Base-by-base conservation (phyloP, 1,140 invertebrate species). In the Solenopsis fugax region DNA sequence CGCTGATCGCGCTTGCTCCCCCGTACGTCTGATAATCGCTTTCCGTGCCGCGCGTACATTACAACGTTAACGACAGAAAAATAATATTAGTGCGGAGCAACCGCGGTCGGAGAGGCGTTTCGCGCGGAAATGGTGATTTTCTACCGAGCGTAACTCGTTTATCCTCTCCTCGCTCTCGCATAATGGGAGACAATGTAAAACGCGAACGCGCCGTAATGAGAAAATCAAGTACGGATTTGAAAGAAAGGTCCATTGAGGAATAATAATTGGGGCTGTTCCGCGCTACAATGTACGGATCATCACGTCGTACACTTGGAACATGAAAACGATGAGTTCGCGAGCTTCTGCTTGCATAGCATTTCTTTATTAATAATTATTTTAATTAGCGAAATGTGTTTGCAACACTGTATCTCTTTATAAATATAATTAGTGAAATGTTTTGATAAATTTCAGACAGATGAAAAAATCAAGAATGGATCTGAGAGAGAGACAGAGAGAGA, bases 81-180 rank as follows among this genome's bases (percentile, higher is more conserved):
- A 86, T 88, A 75, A 89, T 81, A 80, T 88, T 86, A 89, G 88
- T 77, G 58, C 24, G 56, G 50, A 16, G 45, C 48, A 50, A 76
- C 80, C 75, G 37, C 52, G 29, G 85, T 54, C 18, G 48, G 52
- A 13, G 45, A 72, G 52, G 24, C 64, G 18, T 78, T 78, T 65
- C 24, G 21, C 60, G 60, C 37, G 78, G 64, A 71, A 75, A 60
- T 64, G 58, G 21, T 37, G 48, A 76, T 69, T 82, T 78, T 86
- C 65, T 21, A 24, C 50, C 64, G 34, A 54, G 48, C 50, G 50
- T 48, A 77, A 77, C 41, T 48, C 41, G 34, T 29, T 80, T 67
- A 71, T 71, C 78, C 56, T 52, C 34, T 56, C n/a, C 16, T 13
- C 6, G 64, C 34, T 56, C 48, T n/a, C 41, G 24, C n/a, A n/a